Evolutionary conservation across 2,888 invertebrate species (phyloP), one percentile per base, ranked within the genome.

Genomic region (Portevinia maculata): DNA sequence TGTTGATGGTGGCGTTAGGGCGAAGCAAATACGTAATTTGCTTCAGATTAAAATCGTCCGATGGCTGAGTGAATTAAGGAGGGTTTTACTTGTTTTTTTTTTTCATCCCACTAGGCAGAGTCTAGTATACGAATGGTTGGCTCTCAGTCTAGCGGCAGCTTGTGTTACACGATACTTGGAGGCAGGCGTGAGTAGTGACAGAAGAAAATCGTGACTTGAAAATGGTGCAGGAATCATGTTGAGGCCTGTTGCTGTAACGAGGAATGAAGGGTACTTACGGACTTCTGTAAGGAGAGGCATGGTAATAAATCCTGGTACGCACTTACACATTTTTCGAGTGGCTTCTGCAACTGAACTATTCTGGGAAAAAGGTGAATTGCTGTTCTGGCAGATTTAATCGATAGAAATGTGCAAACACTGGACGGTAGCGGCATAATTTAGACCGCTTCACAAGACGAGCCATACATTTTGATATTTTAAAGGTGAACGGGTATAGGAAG

Each of bases 11-110:
- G 75, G 75, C 81, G 75, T 81, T 81, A 75, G 81, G 70, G 70
- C 81, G 50, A 81, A 81, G 65, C 70, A 64, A 76, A 75, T 76
- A 76, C 81, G 75, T 81, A 76, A 81, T 81, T 81, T 81, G 81
- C 81, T 81, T 59, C 64, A 70, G 81, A 81, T 81, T 81, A 81
- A 75, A 71, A 81, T 81, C 76, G 75, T 76, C 70, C 64, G 53
- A 64, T 70, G 70, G 50, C 37, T 55, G 75, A 70, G 75, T 81
- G 75, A 81, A 64, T 75, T 81, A 60, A 70, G 75, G 64, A 81
- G 81, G 53, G 46, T 46, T 79, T 69, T 28, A 17, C 62, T 44
- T 32, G 30, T 28, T 41, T 32, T 3, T 50, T 9, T 37, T 37
- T 48, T 13, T 60, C 24, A 13, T 15, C 32, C 30, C 21, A 13